phyloP scores from a whole-genome alignment of 2,113 vertebrate species.

The Oryctolagus cuniculus region mOryCun1.1 NC_091440.1:82022501-82023000 shows the following conservation, averaged over 20 bases:
- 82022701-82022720: neutral
- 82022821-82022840: neutral
- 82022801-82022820: neutral
- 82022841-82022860: slow-evolving; percentile 61
- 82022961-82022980: no score
- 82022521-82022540: neutral
- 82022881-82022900: neutral
- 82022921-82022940: neutral
- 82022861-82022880: neutral
- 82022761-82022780: neutral
- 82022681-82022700: neutral
- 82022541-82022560: neutral
- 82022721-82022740: neutral
- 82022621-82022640: slow-evolving; percentile 6
- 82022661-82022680: neutral
- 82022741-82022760: neutral
- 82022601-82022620: slow-evolving; percentile 20
- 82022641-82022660: neutral
- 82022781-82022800: neutral
- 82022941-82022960: no score
- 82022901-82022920: neutral
- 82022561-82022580: neutral
- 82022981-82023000: no score
- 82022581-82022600: neutral
- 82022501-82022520: neutral